Base-by-base conservation (phyloP, 2,888 invertebrate genomes). In the Pemphredon lugubris region DNA sequence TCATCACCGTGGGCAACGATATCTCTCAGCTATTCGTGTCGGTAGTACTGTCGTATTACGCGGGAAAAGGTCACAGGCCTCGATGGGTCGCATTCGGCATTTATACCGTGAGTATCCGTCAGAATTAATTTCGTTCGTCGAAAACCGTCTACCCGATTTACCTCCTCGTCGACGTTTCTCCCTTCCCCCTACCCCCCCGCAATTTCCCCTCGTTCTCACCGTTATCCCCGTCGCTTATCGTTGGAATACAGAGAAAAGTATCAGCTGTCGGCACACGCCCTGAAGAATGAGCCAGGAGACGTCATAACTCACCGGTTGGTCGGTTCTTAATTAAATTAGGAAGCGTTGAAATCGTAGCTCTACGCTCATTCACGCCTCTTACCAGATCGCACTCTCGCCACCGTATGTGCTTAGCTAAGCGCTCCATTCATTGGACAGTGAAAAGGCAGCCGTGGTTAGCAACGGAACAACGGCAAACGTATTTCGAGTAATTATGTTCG, bases 1-100 rank as follows among this genome's bases (percentile, higher is more conserved):
- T 95, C 75, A 94, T 94, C 77, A 92, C 93, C 47, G 93, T 94
- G 66, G 95, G 95, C 26, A 95, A 95, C 86, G 95, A 95, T 86
- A 93, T 95, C 73, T 94, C 94, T 81, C 93, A 93, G 86, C 90
- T 94, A 61, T 90, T 94, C 75, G 92, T 93, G 26, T 93, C 94
- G 1, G 92, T 93, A 13, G 91, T 93, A 18, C 87, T 95, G 67
- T 93, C 93, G 70, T 94, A 94, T 83, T 94, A 94, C 84, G 94
- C 93, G 16, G 94, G 94, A 69, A 92, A 92, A 83, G 93, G 94
- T 39, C 94, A 94, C 89, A 91, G 94, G 69, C 95, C 95, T 1
- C 90, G 94, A 81, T 94, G 94, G 94, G 94, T 95, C 84, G 94
- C 94, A 2, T 90, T 93, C 71, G 92, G 92, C 13, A 90, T 92